A percentile compares a stretch with the other conserved stretches of the same genome.
phyloP scores from a whole-genome alignment of 2,113 vertebrate species.

The Barnardius zonarius region DNA sequence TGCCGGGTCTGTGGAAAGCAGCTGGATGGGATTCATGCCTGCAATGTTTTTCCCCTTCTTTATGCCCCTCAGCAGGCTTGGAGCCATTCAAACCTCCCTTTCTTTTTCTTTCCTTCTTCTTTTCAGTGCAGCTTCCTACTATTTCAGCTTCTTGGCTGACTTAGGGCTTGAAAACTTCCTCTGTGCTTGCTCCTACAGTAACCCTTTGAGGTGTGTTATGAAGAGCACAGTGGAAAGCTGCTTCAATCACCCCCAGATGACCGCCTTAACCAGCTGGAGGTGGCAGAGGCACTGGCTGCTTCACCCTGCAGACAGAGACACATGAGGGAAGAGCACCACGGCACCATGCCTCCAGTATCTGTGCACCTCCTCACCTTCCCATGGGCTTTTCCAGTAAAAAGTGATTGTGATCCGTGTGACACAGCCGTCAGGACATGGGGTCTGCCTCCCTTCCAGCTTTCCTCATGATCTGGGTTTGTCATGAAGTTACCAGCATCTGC shows the following conservation, averaged over 20 bases:
- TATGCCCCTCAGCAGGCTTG: neutral
- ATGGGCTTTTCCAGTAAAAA: neutral
- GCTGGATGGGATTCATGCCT: neutral
- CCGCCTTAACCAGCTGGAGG: neutral
- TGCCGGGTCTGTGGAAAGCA: neutral
- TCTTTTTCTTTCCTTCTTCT: neutral
- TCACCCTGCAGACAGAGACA: neutral
- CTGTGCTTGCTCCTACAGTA: neutral
- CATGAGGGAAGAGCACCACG: fast-evolving
- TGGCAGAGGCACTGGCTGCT: fast-evolving
- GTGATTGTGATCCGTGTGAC: neutral
- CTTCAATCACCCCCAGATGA: neutral
- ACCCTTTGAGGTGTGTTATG: neutral
- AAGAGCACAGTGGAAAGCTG: neutral
- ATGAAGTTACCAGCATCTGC: neutral
- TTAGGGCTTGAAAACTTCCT: neutral
- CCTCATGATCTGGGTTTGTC: neutral
- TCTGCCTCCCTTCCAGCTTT: neutral
- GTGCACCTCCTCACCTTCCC: neutral
- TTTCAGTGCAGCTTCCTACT: neutral
- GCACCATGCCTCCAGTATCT: neutral
- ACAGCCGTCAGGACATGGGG: fast-evolving
- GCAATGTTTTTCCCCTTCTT: neutral
- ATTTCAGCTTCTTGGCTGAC: conserved; percentile 18
- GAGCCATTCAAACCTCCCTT: neutral